Percentiles rank a stretch among this genome's conserved stretches.
These are phyloP conservation scores for Hypotaenidia okinawae DNA, from an alignment of 2,797 vertebrate species.

Conservation along the genomic window DNA sequence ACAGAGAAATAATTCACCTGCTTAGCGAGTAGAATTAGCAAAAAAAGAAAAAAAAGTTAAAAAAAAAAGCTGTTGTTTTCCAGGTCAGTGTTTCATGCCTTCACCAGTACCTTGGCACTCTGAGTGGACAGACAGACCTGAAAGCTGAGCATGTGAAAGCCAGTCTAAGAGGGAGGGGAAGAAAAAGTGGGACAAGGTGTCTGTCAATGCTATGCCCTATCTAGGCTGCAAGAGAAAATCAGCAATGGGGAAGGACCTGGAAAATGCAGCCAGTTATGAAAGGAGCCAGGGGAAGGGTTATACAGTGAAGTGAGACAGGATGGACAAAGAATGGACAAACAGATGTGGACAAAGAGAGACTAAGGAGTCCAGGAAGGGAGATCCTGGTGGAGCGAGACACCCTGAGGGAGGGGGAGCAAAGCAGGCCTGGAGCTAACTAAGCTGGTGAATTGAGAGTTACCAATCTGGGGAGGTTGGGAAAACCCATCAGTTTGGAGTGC, in stretches of 20 bases:
- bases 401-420: background rate
- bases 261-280: background rate
- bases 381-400: background rate
- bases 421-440: background rate
- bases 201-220: background rate
- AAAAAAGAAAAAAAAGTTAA: background rate
- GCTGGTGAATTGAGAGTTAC: background rate
- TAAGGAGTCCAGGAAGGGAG: background rate
- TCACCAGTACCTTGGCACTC: background rate
- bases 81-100: background rate
- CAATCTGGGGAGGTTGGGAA: background rate
- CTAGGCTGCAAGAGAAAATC: background rate
- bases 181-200: background rate
- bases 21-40: background rate
- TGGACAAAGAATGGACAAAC: background rate
- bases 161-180: background rate
- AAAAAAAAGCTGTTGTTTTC: background rate
- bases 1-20: rapidly evolving
- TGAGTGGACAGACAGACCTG: background rate
- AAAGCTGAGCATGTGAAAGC: background rate
- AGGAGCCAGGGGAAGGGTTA: background rate
- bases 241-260: background rate
- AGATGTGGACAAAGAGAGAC: background rate
- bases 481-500: background rate
- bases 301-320: background rate